Percentiles rank a stretch among this genome's conserved stretches.
Conservation (phyloP, 2,113 vertebrate genomes). For the Dryoscopus gambensis region DNA sequence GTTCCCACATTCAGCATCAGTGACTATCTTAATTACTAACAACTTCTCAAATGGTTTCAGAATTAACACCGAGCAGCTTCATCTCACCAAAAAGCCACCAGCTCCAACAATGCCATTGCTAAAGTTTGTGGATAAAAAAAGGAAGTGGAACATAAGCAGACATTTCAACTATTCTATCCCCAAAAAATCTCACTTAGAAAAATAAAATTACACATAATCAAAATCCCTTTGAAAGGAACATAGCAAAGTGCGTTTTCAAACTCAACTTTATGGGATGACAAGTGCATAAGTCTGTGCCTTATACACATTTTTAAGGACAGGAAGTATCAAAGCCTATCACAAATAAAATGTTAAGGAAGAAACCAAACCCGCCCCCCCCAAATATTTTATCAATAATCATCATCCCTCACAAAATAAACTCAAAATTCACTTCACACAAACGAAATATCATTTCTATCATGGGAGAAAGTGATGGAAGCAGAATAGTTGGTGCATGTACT, state of each 20-base stretch:
- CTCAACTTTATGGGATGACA: not conserved
- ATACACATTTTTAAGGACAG: not conserved
- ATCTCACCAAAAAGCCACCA: not conserved
- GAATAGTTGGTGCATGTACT: not conserved
- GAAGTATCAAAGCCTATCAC: not conserved
- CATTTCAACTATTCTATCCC: not conserved
- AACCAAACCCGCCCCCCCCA: not conserved
- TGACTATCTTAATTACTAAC: not conserved
- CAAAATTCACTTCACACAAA: not conserved
- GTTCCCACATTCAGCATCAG: not conserved
- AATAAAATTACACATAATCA: not conserved
- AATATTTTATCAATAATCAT: not conserved
- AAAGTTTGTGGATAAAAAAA: not conserved
- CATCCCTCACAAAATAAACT: not conserved
- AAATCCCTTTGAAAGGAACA: not conserved
- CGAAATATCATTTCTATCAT: not conserved
- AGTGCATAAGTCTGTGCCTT: not conserved
- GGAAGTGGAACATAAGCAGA: not conserved
- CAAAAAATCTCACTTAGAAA: not conserved
- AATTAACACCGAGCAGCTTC: not conserved
- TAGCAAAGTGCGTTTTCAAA: not conserved
- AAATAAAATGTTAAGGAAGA: not conserved
- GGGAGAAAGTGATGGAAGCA: not conserved
- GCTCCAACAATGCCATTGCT: not conserved
- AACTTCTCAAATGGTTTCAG: not conserved